Evolutionary conservation across 1,140 invertebrate genomes (phyloP), one percentile per base, ranked within the genome.

Genomic region (Aphaenogaster ashmeadi): DNA sequence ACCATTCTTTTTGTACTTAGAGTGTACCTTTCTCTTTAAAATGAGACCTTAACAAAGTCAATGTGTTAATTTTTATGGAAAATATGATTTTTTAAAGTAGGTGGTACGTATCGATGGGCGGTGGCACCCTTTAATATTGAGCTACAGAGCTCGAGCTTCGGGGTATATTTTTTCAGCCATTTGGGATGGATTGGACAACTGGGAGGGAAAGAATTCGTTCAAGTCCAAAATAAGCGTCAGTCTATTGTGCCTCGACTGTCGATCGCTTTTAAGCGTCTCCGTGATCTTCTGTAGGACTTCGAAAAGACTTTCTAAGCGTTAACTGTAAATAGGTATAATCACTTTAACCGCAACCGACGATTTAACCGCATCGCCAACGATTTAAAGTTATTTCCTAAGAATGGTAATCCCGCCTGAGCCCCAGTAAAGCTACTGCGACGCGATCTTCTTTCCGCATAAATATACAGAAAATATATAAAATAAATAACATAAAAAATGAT

Each of bases 351-450:
- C 80, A 74, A 74, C 27, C 0, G 27, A 27, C 27, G 27, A 27
- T 27, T 27, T 27, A 27, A 27, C 27, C 27, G 27, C 27, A 27
- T 52, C 62, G 69, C 6, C 21, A 54, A 33, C 38, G 36, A 71
- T 56, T n/a, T 54, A 81, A 11, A 81, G 13, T 69, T 54, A 81
- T 81, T 71, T 33, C 15, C 50, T 56, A 44, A 71, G 50, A 69
- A 56, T 41, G n/a, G 2, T 81, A 81, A 81, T 71, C 64, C 21
- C 3, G 36, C 56, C 38, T 41, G 11, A 81, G 21, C 21, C 8
- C 6, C 33, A 18, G 18, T 41, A 13, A 79, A 56, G 38, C 21
- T 69, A 64, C 6, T 56, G 11, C 21, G 13, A 8, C 18, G 66
- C 21, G 11, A 33, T 41, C 15, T 27, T 41, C 27, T 7, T 44